These are phyloP conservation scores for Alethe diademata DNA, from an alignment of 2,113 vertebrate genomes.

Conservation along the genomic window DNA sequence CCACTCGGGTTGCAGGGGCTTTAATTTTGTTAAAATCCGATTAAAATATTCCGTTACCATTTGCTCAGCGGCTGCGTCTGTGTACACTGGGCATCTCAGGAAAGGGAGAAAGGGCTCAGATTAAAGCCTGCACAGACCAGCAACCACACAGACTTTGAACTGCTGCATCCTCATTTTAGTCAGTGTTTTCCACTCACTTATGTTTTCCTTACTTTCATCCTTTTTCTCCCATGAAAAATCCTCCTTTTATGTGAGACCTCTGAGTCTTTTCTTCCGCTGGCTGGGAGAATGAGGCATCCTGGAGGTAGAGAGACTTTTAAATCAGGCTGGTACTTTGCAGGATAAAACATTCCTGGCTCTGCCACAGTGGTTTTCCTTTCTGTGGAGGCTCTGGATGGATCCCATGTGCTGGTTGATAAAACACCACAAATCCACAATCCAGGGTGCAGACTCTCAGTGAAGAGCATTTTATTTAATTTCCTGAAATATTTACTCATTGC, in stretches of 20 bases:
- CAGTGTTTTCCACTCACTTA: background rate
- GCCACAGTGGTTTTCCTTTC: background rate
- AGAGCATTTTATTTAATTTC: background rate
- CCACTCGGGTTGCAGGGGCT: background rate
- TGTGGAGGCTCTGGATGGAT: background rate
- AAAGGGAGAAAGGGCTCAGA: background rate
- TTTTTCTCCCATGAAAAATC: background rate
- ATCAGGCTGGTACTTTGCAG: background rate
- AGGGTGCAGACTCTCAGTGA: accelerated
- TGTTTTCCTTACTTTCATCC: background rate
- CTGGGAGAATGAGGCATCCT: background rate
- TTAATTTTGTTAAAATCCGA: background rate
- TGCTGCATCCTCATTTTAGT: background rate
- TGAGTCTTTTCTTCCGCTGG: background rate
- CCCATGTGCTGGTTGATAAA: background rate
- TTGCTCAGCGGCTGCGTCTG: background rate
- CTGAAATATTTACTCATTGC: accelerated
- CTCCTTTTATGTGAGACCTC: background rate
- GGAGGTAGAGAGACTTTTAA: background rate
- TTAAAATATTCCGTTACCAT: background rate
- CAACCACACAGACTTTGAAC: background rate
- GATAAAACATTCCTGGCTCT: background rate
- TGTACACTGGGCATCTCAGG: background rate
- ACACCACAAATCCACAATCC: accelerated
- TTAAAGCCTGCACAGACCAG: background rate